Conservation (phyloP, 1,140 invertebrate species). For the Scaptomyza graminum region DNA sequence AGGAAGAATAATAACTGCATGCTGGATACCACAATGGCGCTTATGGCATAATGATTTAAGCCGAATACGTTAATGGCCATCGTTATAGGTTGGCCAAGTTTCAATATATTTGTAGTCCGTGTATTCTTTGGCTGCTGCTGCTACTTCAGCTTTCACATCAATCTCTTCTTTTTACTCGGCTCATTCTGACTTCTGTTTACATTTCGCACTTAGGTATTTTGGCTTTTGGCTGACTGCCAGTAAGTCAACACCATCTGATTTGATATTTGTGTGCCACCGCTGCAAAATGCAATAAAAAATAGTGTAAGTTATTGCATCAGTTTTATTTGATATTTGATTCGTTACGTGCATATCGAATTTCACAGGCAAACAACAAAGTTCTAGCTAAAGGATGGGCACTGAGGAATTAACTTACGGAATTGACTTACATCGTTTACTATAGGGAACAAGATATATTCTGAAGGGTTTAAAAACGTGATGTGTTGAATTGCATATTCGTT, state of each 20-base stretch:
- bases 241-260: background rate
- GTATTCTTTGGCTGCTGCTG: background rate
- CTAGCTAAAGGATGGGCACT: background rate
- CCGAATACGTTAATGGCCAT: constrained; percentile 90
- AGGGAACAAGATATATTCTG: no score
- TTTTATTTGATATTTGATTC: background rate
- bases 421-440: no score
- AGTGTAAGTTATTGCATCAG: constrained; percentile 59
- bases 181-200: background rate
- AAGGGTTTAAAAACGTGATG: no score
- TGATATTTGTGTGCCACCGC: constrained; percentile 56
- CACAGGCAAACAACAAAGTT: background rate
- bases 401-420: background rate
- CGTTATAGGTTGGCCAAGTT: constrained; percentile 2
- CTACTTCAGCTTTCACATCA: background rate
- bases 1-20: constrained; percentile 96
- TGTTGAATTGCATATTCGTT: no score
- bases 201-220: constrained; percentile 3
- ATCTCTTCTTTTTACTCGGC: background rate
- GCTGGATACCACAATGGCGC: constrained; percentile 92
- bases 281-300: constrained; percentile 59
- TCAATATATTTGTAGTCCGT: background rate
- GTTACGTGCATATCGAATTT: background rate
- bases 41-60: constrained; percentile 93
- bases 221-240: background rate